Conservation (phyloP, 92 coral and sea anemone genomes). For the Virgularia gustaviana region DNA sequence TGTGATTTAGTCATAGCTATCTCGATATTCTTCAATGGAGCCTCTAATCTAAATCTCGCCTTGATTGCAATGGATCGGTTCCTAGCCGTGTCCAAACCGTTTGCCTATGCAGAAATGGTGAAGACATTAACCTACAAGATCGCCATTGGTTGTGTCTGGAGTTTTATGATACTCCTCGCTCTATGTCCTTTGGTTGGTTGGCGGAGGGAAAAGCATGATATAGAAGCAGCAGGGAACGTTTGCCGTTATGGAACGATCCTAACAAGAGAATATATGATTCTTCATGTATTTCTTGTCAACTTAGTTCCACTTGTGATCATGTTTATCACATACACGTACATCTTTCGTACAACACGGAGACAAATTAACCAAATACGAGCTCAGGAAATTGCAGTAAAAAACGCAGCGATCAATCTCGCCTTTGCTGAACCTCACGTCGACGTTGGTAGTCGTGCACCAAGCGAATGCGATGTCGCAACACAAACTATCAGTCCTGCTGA, state of each 20-base stretch:
- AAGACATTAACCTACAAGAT: conserved; percentile 15
- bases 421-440: conserved; percentile 17
- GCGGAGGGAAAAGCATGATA: conserved; percentile 54
- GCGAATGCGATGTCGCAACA: no score
- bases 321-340: conserved; percentile 68
- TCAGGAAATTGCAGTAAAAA: conserved; percentile 20
- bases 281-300: conserved; percentile 69
- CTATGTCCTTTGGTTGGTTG: conserved; percentile 55
- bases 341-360: conserved; percentile 71
- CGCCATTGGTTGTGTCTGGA: conserved; percentile 55
- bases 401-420: conserved; percentile 37
- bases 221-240: conserved; percentile 50
- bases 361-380: conserved; percentile 72
- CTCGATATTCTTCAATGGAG: conserved; percentile 4
- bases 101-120: not conserved
- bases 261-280: conserved; percentile 63
- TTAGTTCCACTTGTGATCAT: conserved; percentile 61
- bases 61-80: conserved; percentile 40
- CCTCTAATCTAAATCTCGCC: conserved; percentile 9
- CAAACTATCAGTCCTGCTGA: no score
- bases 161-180: conserved; percentile 51
- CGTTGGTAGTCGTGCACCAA: no score
- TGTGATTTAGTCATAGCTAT: conserved; percentile 20
- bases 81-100: conserved; percentile 50
- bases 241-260: conserved; percentile 76